These are phyloP conservation scores for Pelmatolapia mariae DNA, from an alignment of 2,113 vertebrate genomes.

Conservation along the genomic window DNA sequence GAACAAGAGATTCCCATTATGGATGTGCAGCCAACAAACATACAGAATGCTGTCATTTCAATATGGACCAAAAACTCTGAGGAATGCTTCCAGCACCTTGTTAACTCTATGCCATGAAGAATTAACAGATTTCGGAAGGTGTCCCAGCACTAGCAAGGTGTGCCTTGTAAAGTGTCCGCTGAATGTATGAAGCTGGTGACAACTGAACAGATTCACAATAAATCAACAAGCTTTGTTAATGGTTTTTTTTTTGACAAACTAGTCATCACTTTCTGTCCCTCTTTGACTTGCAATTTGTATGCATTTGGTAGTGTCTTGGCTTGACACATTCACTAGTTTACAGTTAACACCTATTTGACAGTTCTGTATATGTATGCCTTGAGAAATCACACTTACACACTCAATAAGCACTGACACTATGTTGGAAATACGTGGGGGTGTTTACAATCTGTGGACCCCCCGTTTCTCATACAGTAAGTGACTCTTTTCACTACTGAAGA, in stretches of 20 bases:
- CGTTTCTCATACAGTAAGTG: constrained; percentile 33
- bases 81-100: neutral
- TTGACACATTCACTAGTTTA: neutral
- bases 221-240: neutral
- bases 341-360: neutral
- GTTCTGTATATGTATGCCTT: neutral
- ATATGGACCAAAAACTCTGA: neutral
- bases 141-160: neutral
- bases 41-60: neutral
- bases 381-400: neutral
- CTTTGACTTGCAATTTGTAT: neutral
- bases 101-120: neutral
- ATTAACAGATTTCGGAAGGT: neutral
- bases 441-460: constrained; percentile 50
- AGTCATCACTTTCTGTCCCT: neutral
- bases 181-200: neutral
- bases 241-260: neutral
- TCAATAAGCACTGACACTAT: constrained; percentile 32
- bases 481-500: neutral
- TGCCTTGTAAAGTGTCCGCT: neutral
- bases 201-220: neutral
- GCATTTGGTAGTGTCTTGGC: neutral
- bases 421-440: constrained; percentile 37
- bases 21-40: neutral
- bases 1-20: neutral